A percentile compares a stretch with the other conserved stretches of the same genome.
These are phyloP conservation scores for Rhinogobio ventralis DNA, from an alignment of 2,797 vertebrate genomes.

Conservation along the genomic window DNA sequence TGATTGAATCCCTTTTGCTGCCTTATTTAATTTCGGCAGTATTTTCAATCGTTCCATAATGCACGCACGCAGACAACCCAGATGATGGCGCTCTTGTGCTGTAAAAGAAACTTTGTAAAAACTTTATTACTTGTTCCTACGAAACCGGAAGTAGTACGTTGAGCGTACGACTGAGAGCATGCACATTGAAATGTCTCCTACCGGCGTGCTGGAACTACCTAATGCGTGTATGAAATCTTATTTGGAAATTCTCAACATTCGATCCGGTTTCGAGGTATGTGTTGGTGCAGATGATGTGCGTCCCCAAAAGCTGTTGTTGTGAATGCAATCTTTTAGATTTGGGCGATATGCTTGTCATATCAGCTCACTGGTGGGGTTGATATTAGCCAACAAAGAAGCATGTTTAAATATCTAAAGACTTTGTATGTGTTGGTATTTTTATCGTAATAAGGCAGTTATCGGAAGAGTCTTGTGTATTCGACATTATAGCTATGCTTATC, in stretches of 20 bases:
- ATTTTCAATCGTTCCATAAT: not conserved
- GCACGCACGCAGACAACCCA: not conserved
- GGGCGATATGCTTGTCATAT: not conserved
- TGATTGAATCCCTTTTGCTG: not conserved
- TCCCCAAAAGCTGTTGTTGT: not conserved
- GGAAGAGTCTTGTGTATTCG: not conserved
- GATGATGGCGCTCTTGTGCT: constrained; percentile 28
- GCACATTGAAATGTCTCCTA: constrained; percentile 44
- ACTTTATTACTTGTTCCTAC: not conserved
- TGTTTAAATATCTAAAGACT: not conserved
- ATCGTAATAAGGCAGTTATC: not conserved
- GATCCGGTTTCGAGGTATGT: constrained; percentile 36
- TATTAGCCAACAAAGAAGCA: not conserved
- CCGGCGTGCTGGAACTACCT: constrained; percentile 29
- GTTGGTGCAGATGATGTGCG: not conserved
- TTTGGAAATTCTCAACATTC: not conserved
- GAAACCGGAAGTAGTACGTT: constrained; percentile 57
- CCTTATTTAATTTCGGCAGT: not conserved
- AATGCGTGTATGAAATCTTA: not conserved
- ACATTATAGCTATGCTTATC: not conserved
- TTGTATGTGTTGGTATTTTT: not conserved
- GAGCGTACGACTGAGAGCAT: constrained; percentile 7
- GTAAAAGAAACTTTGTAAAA: constrained; percentile 2
- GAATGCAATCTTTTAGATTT: not conserved
- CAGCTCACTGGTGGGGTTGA: not conserved